phyloP scores from a whole-genome alignment of 2,888 invertebrate genomes.

The Argyresthia albistria region DNA sequence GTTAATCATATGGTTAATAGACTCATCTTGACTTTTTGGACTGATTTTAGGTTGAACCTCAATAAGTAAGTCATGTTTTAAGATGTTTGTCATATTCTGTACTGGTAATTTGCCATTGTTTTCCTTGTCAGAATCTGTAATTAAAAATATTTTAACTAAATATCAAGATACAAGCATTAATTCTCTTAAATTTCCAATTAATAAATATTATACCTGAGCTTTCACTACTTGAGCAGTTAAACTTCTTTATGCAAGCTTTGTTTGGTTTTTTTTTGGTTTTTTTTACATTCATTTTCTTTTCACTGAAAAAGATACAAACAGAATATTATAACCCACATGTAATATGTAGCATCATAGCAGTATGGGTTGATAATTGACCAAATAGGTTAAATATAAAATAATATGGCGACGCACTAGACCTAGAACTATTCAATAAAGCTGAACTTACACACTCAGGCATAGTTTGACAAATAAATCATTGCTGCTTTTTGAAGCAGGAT shows the following conservation, averaged over 20 bases:
- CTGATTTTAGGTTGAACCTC: slow-evolving; percentile 28
- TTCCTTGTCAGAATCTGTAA: slow-evolving; percentile 54
- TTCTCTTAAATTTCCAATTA: background rate
- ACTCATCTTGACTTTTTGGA: slow-evolving; percentile 31
- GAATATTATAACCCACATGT: background rate
- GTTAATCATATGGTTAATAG: slow-evolving; percentile 42
- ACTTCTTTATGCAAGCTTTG: slow-evolving; percentile 22
- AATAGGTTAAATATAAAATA: no score
- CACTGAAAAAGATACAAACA: slow-evolving; percentile 20
- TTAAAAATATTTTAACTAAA: background rate
- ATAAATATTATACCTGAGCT: slow-evolving; percentile 22
- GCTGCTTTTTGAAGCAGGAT: slow-evolving; percentile 10
- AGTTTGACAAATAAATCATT: slow-evolving; percentile 16
- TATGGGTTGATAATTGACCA: no score
- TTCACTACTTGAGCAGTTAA: slow-evolving; percentile 28
- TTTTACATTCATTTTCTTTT: slow-evolving; percentile 25
- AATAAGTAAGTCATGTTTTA: slow-evolving; percentile 36
- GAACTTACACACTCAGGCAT: slow-evolving; percentile 24
- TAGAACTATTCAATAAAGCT: background rate
- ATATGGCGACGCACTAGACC: no score
- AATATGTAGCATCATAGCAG: no score
- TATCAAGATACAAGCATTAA: no score
- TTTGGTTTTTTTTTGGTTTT: slow-evolving; percentile 24
- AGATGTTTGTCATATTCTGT: slow-evolving; percentile 35
- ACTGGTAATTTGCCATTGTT: slow-evolving; percentile 22